A percentile compares a stretch with the other conserved stretches of the same genome.
Conservation (phyloP, 2,888 invertebrate genomes). For the Drosophila borborema region DNA sequence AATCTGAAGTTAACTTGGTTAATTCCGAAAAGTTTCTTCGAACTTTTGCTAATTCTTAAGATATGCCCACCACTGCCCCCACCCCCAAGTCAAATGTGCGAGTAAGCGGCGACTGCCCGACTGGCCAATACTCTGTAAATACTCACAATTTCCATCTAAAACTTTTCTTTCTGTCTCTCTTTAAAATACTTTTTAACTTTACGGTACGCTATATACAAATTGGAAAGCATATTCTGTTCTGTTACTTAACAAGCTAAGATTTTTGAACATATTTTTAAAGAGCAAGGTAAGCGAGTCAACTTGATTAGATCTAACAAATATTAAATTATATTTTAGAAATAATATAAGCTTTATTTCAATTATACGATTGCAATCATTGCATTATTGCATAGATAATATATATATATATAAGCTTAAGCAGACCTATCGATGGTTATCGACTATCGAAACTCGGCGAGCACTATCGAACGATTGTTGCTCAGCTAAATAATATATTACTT, state of each 20-base stretch:
- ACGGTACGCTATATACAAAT: background rate
- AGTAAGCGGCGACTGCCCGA: background rate
- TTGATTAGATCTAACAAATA: background rate
- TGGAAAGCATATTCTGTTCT: background rate
- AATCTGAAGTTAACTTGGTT: background rate
- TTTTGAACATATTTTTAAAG: background rate
- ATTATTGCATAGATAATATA: background rate
- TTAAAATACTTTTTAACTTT: background rate
- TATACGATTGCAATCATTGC: background rate
- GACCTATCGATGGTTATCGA: background rate
- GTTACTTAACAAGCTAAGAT: background rate
- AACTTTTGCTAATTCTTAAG: conserved; percentile 4
- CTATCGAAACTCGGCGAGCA: background rate
- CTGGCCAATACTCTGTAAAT: conserved; percentile 2
- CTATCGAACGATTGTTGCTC: background rate
- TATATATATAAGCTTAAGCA: background rate
- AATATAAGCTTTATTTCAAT: no score
- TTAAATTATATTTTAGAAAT: background rate
- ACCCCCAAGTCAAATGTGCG: background rate
- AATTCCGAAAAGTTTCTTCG: conserved; percentile 4
- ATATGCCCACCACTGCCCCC: background rate
- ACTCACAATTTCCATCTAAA: background rate
- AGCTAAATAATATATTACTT: background rate
- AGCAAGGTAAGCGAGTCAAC: background rate
- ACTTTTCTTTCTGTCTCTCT: background rate